Evolutionary conservation across 2,113 vertebrate species (phyloP).

Genomic region (Hiodon alosoides): DNA sequence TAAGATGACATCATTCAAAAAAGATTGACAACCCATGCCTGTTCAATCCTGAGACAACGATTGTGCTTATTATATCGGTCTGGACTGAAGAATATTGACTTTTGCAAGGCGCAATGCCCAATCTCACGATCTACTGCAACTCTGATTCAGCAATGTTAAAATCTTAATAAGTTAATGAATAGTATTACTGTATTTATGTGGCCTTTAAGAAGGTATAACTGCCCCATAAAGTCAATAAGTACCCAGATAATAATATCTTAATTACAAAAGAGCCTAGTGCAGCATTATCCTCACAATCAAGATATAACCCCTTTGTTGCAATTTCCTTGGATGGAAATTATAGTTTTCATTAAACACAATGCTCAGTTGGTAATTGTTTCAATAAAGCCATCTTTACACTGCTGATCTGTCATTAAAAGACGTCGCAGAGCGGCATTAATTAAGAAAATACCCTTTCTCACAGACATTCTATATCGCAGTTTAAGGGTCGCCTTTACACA

Average conservation of each 20-base stretch:
- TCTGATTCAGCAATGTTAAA: slow-evolving; percentile 61
- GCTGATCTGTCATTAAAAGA: slow-evolving; percentile 62
- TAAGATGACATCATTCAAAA: too few relatives aligned
- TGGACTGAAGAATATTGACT: slow-evolving; percentile 34
- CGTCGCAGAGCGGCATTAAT: slow-evolving; percentile 60
- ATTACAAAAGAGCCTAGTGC: slow-evolving; percentile 62
- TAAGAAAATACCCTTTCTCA: slow-evolving; percentile 56
- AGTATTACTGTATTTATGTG: slow-evolving; percentile 69
- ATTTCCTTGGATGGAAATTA: slow-evolving; percentile 67
- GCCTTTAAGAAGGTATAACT: slow-evolving; percentile 69
- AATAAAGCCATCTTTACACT: slow-evolving; percentile 71
- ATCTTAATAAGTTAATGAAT: slow-evolving; percentile 62
- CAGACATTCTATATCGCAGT: too few relatives aligned
- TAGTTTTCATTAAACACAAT: slow-evolving; percentile 73
- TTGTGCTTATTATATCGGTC: slow-evolving; percentile 45
- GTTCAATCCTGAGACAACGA: slow-evolving; percentile 30
- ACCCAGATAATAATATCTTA: slow-evolving; percentile 67
- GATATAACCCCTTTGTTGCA: slow-evolving; percentile 63
- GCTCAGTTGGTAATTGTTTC: slow-evolving; percentile 70
- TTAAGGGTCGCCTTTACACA: slow-evolving; percentile 2
- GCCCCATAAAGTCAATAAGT: slow-evolving; percentile 67
- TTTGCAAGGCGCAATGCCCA: slow-evolving; percentile 52
- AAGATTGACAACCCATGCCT: too few relatives aligned
- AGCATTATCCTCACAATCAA: slow-evolving; percentile 60
- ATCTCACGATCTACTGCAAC: slow-evolving; percentile 51